Percentiles rank a stretch among this genome's conserved stretches.
These are phyloP conservation scores for Hesperophylax magnus DNA, from an alignment of 1,140 invertebrate genomes.

Conservation along the genomic window DNA sequence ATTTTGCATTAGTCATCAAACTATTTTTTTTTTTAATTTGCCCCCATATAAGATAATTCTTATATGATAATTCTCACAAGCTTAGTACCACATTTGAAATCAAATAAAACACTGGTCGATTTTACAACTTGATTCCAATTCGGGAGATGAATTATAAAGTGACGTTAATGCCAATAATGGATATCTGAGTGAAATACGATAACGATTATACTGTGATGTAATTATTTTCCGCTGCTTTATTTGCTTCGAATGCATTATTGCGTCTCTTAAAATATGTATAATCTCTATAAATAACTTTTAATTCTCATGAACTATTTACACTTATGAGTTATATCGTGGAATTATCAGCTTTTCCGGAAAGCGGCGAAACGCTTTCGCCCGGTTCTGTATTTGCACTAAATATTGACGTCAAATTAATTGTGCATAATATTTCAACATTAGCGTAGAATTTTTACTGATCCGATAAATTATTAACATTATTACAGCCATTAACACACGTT, in stretches of 20 bases:
- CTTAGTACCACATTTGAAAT: no score
- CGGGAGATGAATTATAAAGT: no score
- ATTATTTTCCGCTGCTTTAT: neutral
- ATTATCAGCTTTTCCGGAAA: slow-evolving; percentile 54
- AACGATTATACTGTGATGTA: neutral
- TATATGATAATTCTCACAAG: no score
- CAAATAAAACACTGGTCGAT: no score
- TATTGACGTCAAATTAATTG: slow-evolving; percentile 22
- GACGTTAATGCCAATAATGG: no score
- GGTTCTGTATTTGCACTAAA: slow-evolving; percentile 47
- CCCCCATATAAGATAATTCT: no score
- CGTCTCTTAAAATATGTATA: slow-evolving; percentile 38
- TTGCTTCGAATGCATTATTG: slow-evolving; percentile 20
- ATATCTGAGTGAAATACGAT: no score
- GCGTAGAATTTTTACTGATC: slow-evolving; percentile 40
- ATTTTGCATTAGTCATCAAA: no score
- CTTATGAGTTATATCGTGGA: slow-evolving; percentile 50
- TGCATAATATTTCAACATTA: slow-evolving; percentile 18
- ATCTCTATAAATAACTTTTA: slow-evolving; percentile 56
- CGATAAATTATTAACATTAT: slow-evolving; percentile 43
- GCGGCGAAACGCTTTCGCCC: slow-evolving; percentile 41
- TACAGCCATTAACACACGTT: slow-evolving; percentile 35
- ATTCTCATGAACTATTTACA: slow-evolving; percentile 53
- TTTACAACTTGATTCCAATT: no score
- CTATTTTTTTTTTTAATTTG: no score